Evolutionary conservation across 2,888 invertebrate species (phyloP).

Genomic region (Drosophila kokeensis): DNA sequence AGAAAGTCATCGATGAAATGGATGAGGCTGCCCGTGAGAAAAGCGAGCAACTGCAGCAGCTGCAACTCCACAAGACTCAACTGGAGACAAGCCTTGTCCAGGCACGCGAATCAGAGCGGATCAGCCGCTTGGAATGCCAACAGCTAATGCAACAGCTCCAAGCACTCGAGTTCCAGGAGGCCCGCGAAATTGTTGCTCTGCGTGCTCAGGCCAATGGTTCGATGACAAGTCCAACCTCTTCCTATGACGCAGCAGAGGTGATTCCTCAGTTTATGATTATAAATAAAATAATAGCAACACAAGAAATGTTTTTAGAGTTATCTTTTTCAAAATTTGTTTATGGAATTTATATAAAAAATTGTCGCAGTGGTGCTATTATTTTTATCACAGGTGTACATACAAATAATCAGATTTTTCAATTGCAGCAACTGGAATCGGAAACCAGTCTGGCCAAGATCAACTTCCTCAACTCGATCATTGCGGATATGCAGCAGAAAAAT

Average conservation of each 20-base stretch:
- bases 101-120: conserved; percentile 54
- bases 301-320: not conserved
- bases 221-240: not conserved
- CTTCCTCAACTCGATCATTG: conserved; percentile 98
- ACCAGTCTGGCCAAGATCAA: conserved; percentile 88
- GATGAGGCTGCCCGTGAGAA: conserved; percentile 68
- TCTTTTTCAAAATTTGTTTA: not conserved
- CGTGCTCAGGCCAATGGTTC: conserved; percentile 55
- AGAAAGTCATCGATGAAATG: conserved; percentile 80
- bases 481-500: conserved; percentile 97
- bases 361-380: not conserved
- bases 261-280: not conserved
- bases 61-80: conserved; percentile 55
- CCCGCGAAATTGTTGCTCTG: conserved; percentile 68
- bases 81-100: conserved; percentile 57
- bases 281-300: not conserved
- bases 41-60: conserved; percentile 46
- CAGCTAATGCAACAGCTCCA: conserved; percentile 67
- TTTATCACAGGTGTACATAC: not conserved
- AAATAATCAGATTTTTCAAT: not conserved
- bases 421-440: conserved; percentile 86
- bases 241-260: conserved; percentile 35
- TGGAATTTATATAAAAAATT: no score
- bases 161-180: conserved; percentile 67
- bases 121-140: conserved; percentile 49